Conservation (phyloP, 2,797 vertebrate genomes). For the Xyrichtys novacula region DNA sequence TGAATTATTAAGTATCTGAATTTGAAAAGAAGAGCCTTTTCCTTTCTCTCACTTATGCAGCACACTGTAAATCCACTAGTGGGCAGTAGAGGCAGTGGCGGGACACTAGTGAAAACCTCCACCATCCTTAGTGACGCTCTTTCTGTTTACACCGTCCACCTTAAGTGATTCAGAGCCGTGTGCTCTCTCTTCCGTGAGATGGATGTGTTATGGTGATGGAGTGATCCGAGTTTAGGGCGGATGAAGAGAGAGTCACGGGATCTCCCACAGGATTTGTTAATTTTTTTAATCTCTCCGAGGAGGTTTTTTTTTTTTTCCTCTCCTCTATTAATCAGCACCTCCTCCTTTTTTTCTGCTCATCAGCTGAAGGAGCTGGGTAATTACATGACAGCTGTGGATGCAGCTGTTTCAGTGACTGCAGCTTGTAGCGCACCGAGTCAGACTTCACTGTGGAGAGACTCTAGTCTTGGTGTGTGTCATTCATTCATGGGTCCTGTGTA, state of each 20-base stretch:
- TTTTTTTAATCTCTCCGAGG: constrained; percentile 56
- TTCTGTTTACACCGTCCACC: constrained; percentile 26
- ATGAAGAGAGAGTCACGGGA: constrained; percentile 47
- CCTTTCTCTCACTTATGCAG: constrained; percentile 31
- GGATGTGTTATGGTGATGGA: constrained; percentile 22
- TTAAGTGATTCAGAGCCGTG: constrained; percentile 39
- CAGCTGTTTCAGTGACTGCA: constrained; percentile 55
- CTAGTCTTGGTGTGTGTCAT: constrained; percentile 15
- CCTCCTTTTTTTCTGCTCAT: constrained; percentile 43
- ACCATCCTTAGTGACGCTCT: constrained; percentile 20
- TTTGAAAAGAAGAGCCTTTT: neutral
- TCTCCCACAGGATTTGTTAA: constrained; percentile 58
- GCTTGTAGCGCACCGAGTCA: constrained; percentile 12
- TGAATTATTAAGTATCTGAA: too few relatives aligned
- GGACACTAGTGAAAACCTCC: neutral
- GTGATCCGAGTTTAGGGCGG: constrained; percentile 34
- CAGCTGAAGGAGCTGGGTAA: constrained; percentile 45
- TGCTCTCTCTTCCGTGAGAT: constrained; percentile 31
- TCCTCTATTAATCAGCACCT: constrained; percentile 50
- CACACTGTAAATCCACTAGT: constrained; percentile 65
- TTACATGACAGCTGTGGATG: constrained; percentile 60
- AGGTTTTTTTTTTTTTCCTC: constrained; percentile 48
- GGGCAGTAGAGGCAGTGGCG: constrained; percentile 67
- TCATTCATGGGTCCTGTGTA: constrained; percentile 22
- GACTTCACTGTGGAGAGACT: constrained; percentile 14